Base-by-base conservation (phyloP, 2,113 vertebrate species). In the Otocyon megalotis region DNA sequence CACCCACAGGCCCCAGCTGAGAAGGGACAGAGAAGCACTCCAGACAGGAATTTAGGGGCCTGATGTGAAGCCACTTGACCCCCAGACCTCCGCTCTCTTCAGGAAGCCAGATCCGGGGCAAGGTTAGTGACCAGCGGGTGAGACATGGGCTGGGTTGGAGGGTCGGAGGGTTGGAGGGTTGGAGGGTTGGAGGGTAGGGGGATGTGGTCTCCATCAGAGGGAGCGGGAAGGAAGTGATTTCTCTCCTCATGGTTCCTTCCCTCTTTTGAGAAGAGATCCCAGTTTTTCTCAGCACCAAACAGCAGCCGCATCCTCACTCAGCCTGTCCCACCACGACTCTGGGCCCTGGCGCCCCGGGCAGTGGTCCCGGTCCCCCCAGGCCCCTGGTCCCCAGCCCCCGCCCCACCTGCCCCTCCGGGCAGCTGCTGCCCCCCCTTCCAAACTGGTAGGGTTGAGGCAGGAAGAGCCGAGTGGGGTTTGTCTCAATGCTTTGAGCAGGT, bases 11-110 rank as follows among this genome's bases (percentile, higher is more conserved):
- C 32, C 24, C n/a, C 76, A 58, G 60, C 14, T 11, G 71, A 83
- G 50, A 12, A 32, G 15, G 17, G 13, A 35, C 74, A 35, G 32
- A 3, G 4, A 35, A 30, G 8, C 35, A 30, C 15, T 5, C 1
- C 0, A 0, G 67, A 83, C 0, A 0, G 67, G 87, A 71, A 30
- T 16, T 28, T 10, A 28, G 53, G 71, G 79, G 19, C 28, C 65
- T 24, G 1, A 0, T 0, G 3, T 10, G 3, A 30, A 35, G 7
- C 28, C 37, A 9, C 17, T 43, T 22, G 2, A 20, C 48, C 48
- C 5, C 65, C 28, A 17, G 19, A 63, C 24, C 58, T 53, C 30
- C 1, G 0, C 13, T 28, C 28, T 86, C 58, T 65, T n/a, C 11
- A 1, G n/a, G 22, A 89, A 35, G 19, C 62, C 65, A 56, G 71